A percentile compares a stretch with the other conserved stretches of the same genome.
phyloP scores from a whole-genome alignment of 37 sponge, comb jelly and placozoan genomes.

The Hexactinellida sp. region DNA sequence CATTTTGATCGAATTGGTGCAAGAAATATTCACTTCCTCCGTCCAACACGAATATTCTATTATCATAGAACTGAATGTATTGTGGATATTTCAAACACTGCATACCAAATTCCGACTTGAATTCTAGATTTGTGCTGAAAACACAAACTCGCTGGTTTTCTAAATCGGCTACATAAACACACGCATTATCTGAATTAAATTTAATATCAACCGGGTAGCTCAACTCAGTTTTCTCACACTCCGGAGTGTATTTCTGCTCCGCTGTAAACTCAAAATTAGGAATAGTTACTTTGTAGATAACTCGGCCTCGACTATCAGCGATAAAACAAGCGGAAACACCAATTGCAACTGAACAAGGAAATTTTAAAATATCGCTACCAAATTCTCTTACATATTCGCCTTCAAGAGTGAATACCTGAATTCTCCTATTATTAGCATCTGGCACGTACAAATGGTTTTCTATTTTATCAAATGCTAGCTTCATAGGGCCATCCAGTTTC shows the following conservation, averaged over 20 bases:
- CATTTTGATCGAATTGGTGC: background rate
- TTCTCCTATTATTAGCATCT: background rate
- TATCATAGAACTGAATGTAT: background rate
- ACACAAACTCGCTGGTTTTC: background rate
- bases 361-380: background rate
- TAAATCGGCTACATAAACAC: background rate
- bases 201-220: constrained; percentile 2
- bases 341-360: background rate
- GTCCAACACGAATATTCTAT: background rate
- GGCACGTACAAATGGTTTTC: background rate
- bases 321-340: background rate
- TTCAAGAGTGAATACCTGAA: background rate
- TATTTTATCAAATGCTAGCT: background rate
- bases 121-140: background rate
- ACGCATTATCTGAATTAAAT: background rate
- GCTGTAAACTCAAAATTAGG: background rate
- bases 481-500: background rate
- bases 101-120: background rate
- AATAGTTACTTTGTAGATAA: background rate
- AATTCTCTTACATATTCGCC: background rate
- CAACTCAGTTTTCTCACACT: background rate
- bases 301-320: background rate
- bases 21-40: background rate
- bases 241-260: background rate
- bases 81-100: background rate